phyloP scores from a whole-genome alignment of 1,140 invertebrate species.

The Arion vulgaris region DNA sequence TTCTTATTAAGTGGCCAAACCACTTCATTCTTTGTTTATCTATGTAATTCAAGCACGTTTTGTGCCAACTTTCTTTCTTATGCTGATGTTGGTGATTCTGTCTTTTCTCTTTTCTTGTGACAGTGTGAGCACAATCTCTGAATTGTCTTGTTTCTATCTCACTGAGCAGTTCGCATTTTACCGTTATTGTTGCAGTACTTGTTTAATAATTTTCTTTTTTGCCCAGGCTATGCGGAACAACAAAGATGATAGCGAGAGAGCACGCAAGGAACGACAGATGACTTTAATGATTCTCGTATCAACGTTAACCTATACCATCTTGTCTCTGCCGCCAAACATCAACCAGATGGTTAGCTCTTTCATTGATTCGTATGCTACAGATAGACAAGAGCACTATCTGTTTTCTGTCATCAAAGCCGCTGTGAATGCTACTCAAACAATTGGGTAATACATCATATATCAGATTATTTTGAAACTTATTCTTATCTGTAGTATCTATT shows the following conservation, averaged over 20 bases:
- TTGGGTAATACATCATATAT: conserved; percentile 8
- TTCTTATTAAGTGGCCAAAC: no score
- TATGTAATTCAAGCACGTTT: no score
- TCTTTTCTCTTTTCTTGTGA: no score
- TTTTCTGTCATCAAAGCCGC: neutral
- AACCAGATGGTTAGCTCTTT: conserved; percentile 17
- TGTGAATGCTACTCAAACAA: neutral
- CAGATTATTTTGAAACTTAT: neutral
- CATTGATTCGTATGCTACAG: neutral
- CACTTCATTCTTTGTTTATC: no score
- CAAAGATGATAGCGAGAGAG: neutral
- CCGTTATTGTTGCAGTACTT: no score
- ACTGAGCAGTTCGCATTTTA: no score
- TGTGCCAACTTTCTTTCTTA: no score
- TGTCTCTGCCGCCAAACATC: conserved; percentile 15
- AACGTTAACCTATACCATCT: conserved; percentile 1
- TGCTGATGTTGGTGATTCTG: no score
- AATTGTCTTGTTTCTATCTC: no score
- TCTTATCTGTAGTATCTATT: no score
- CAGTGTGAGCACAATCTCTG: no score
- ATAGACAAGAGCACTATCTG: conserved; percentile 4
- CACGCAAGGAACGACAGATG: conserved; percentile 23
- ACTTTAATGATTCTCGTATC: conserved; percentile 23
- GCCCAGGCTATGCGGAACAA: neutral
- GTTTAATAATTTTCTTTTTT: no score